Evolutionary conservation across 2,797 vertebrate species (phyloP).

Genomic region (Peromyscus nudipes): DNA sequence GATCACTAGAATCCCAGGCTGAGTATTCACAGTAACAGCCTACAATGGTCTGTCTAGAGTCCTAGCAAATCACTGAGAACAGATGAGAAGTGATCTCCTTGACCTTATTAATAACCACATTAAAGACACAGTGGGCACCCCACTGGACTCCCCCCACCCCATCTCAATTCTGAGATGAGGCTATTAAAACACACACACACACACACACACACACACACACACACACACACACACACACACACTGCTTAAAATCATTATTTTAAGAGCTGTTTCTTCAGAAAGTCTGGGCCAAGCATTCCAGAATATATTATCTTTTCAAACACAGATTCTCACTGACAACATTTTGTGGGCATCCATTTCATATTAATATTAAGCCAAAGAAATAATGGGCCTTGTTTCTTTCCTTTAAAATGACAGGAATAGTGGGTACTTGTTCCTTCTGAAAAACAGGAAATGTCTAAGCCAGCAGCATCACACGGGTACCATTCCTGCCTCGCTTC

Average conservation of each 20-base stretch:
- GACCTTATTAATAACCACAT: slow-evolving; percentile 15
- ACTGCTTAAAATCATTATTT: slow-evolving; percentile 71
- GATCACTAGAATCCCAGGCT: not conserved
- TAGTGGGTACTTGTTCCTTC: slow-evolving; percentile 84
- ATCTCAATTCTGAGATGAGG: not conserved
- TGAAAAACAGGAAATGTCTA: slow-evolving; percentile 85
- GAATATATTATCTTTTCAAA: slow-evolving; percentile 79
- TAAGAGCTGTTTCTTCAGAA: slow-evolving; percentile 69
- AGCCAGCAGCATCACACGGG: slow-evolving; percentile 82
- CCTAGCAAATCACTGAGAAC: not conserved
- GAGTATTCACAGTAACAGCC: slow-evolving; percentile 7
- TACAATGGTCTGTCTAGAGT: slow-evolving; percentile 4
- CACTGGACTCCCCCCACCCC: not conserved
- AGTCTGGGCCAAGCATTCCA: slow-evolving; percentile 65
- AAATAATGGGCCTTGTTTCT: slow-evolving; percentile 83
- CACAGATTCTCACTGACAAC: slow-evolving; percentile 81
- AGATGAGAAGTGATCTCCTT: not conserved
- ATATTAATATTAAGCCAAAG: slow-evolving; percentile 83
- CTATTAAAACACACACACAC: slow-evolving; percentile 66
- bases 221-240: slow-evolving; percentile 63
- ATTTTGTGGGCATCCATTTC: slow-evolving; percentile 81
- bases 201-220: slow-evolving; percentile 69
- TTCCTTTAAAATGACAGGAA: slow-evolving; percentile 83
- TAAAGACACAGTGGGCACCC: not conserved
- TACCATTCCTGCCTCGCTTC: slow-evolving; percentile 79